Base-by-base conservation (phyloP, 2,888 invertebrate genomes). In the Drosophila setosimentum region DNA sequence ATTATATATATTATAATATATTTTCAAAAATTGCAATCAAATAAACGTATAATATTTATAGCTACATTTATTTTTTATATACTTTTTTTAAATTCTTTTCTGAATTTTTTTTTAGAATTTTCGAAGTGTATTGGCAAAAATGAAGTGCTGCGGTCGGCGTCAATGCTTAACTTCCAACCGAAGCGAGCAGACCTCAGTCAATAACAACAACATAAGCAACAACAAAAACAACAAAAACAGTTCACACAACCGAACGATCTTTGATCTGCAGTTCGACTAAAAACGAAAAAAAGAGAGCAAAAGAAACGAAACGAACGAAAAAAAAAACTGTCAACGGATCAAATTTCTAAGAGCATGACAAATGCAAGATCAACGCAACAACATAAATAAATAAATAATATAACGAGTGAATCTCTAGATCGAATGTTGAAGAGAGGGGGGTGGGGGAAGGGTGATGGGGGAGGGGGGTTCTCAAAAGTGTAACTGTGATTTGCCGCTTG, bases 261-360 rank as follows among this genome's bases (percentile, higher is more conserved):
- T 90, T 91, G 91, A 91, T 91, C 91, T 87, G 76, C 30, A 74
- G 68, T 49, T 58, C 51, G 30, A 32, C 2, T 35, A 64, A 35
- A 60, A 48, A 37, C 40, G 18, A 18, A 32, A 21, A 33, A 45
- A 30, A 35, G 64, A 45, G 37, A 55, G 37, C 35, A 55, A 55
- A 40, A 29, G 21, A 60, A 50, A 27, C 24, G 48, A 59, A 24
- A 33, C 6, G n/a, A 51, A 21, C 29, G 48, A 27, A 29, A 50
- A 32, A 55, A 60, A 64, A 77, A 80, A 78, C 85, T 89, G 89
- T 90, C 91, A 91, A 90, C 83, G 85, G 89, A 90, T 91, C 90
- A 91, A 82, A 84, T 83, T 83, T 83, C 78, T 81, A 83, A 76
- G 76, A 78, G 76, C 72, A 79, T 80, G 76, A 81, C 76, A 78